phyloP scores from a whole-genome alignment of 2,113 vertebrate species.

The Syrmaticus mikado region DNA sequence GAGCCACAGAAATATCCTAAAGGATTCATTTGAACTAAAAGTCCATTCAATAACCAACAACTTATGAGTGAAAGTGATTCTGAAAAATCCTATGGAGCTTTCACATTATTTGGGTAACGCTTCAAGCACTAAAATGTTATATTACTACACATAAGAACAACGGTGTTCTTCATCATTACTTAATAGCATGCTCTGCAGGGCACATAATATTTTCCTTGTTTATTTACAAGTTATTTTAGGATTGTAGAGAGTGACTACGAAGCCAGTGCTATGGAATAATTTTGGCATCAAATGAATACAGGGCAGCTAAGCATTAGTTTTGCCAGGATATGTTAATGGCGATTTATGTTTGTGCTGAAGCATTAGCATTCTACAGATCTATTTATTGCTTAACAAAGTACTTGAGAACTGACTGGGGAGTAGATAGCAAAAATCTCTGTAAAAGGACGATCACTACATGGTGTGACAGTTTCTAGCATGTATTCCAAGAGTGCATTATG shows the following conservation, averaged over 20 bases:
- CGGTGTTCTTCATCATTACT: neutral
- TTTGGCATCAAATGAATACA: neutral
- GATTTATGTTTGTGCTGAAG: neutral
- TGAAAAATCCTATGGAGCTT: neutral
- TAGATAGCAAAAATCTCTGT: neutral
- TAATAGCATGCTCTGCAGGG: neutral
- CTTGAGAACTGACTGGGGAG: neutral
- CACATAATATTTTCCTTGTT: neutral
- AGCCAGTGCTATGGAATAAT: neutral
- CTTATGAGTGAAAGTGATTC: neutral
- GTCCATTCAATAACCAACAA: neutral
- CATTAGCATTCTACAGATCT: conserved; percentile 28
- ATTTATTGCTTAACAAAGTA: conserved; percentile 30
- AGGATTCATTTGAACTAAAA: neutral
- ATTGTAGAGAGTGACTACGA: neutral
- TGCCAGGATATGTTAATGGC: conserved; percentile 16
- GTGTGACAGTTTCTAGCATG: neutral
- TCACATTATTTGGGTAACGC: neutral
- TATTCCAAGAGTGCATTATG: neutral
- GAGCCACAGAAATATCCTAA: neutral
- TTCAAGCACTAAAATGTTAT: neutral
- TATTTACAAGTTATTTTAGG: neutral
- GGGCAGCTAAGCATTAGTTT: neutral
- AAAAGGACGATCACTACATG: neutral
- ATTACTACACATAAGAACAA: neutral